phyloP scores from a whole-genome alignment of 2,888 invertebrate genomes.

The Drosophila subsilvestris region DNA sequence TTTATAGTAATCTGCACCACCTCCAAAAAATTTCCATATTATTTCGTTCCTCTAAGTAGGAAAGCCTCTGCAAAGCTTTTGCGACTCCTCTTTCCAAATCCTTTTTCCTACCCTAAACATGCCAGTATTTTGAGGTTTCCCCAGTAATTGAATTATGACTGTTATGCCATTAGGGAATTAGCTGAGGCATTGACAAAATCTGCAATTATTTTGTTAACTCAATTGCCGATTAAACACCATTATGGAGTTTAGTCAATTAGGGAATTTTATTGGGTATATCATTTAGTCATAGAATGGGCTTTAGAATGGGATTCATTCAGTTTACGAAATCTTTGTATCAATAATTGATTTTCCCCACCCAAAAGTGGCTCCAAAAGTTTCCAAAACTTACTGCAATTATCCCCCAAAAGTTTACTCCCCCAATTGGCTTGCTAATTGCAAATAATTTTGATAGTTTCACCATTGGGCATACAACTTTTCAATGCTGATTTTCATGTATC shows the following conservation, averaged over 20 bases:
- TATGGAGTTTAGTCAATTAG: neutral
- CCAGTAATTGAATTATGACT: neutral
- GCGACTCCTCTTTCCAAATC: neutral
- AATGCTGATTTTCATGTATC: conserved; percentile 36
- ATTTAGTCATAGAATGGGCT: too few relatives aligned
- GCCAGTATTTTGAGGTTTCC: neutral
- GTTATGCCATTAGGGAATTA: neutral
- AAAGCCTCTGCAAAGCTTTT: too few relatives aligned
- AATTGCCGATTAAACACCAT: neutral
- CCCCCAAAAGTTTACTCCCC: too few relatives aligned
- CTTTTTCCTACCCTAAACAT: neutral
- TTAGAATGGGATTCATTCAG: too few relatives aligned
- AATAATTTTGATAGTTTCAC: conserved; percentile 8
- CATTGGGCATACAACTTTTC: conserved; percentile 15
- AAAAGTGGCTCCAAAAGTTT: neutral
- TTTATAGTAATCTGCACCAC: too few relatives aligned
- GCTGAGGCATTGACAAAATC: neutral
- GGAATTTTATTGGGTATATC: neutral
- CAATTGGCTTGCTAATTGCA: conserved; percentile 6
- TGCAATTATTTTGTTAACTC: neutral
- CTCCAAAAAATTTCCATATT: too few relatives aligned
- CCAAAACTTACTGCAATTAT: too few relatives aligned
- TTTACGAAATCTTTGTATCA: too few relatives aligned
- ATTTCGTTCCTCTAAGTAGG: too few relatives aligned
- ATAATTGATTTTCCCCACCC: neutral